phyloP scores from a whole-genome alignment of 2,113 vertebrate species.

The Corythoichthys intestinalis region DNA sequence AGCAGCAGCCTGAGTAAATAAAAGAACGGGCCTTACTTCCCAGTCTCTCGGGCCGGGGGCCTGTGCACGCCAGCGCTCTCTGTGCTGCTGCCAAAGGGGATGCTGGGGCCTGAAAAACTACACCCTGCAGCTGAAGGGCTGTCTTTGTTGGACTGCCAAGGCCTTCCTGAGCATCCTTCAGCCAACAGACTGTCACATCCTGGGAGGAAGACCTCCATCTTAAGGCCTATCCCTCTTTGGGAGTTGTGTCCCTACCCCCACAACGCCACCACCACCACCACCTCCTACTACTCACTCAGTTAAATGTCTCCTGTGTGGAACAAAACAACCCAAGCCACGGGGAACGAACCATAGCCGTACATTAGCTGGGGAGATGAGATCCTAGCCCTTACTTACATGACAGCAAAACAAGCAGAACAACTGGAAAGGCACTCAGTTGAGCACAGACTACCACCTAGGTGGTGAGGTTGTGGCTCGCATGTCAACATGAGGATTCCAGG shows the following conservation, averaged over 20 bases:
- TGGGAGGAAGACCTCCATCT: conserved; percentile 95
- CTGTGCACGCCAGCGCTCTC: conserved; percentile 85
- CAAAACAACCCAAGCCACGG: conserved; percentile 78
- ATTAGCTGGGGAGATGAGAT: conserved; percentile 73
- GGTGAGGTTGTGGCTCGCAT: background rate
- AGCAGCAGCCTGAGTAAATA: conserved; percentile 99
- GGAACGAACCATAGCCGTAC: conserved; percentile 70
- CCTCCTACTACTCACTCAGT: conserved; percentile 48
- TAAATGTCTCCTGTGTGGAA: conserved; percentile 74
- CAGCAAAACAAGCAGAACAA: conserved; percentile 10
- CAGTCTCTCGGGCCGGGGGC: conserved; percentile 87
- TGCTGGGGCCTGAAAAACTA: conserved; percentile 90
- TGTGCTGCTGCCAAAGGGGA: conserved; percentile 98
- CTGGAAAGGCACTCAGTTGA: background rate
- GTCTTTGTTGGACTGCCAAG: conserved; percentile 98
- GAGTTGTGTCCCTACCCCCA: conserved; percentile 55
- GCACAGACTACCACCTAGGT: background rate
- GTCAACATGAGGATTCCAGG: background rate
- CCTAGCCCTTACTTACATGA: conserved; percentile 46
- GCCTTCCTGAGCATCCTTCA: conserved; percentile 96
- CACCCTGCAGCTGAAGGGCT: conserved; percentile 98
- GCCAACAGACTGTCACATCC: conserved; percentile 84
- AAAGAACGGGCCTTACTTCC: conserved; percentile 95
- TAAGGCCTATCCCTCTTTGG: conserved; percentile 75
- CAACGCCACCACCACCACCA: conserved; percentile 4